Conservation (phyloP, 2,113 vertebrate genomes). For the Chamaetylas fuelleborni region DNA sequence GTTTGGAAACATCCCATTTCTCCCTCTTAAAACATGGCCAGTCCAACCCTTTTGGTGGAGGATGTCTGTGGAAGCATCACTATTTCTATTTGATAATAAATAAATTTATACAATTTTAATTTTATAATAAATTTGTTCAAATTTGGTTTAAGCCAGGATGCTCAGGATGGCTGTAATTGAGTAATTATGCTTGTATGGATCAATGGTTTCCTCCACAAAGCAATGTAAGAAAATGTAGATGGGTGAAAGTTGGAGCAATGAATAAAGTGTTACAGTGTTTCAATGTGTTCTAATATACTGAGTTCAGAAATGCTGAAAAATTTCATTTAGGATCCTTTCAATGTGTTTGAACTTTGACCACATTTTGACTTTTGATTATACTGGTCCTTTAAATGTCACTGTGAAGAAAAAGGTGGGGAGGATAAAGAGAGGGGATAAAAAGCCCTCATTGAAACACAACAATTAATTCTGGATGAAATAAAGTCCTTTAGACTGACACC, state of each 20-base stretch:
- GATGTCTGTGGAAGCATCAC: rapidly evolving
- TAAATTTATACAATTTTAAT: background rate
- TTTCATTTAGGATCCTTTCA: background rate
- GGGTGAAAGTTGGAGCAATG: background rate
- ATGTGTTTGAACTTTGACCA: background rate
- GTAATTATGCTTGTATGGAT: background rate
- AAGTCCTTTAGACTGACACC: background rate
- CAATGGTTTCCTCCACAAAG: background rate
- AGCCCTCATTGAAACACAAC: background rate
- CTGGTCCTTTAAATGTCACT: background rate
- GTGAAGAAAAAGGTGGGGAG: background rate
- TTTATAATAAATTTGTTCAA: background rate
- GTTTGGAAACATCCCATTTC: background rate
- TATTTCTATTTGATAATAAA: background rate
- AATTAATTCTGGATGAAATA: background rate
- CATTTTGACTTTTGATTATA: background rate
- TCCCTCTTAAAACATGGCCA: background rate
- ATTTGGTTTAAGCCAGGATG: background rate
- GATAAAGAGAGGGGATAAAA: background rate
- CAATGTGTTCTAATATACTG: background rate
- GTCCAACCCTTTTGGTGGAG: background rate
- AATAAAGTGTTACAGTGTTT: rapidly evolving
- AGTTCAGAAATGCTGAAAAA: background rate
- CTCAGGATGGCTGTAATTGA: background rate
- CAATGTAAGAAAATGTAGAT: background rate